Evolutionary conservation across 37 sponge, comb jelly and placozoan species (phyloP).

Genomic region (Crambe crambe): DNA sequence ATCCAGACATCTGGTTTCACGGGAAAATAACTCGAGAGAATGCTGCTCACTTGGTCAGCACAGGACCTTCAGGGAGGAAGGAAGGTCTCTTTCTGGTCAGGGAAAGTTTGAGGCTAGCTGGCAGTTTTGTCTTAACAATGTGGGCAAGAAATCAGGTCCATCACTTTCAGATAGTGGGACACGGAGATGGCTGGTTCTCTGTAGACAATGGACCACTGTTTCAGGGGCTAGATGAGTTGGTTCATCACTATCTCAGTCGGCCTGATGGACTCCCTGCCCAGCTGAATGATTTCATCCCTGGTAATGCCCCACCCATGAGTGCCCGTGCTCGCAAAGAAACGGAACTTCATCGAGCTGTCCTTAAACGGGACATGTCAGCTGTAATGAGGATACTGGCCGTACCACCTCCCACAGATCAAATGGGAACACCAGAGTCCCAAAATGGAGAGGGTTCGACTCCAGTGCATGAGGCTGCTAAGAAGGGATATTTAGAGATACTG

Average conservation of each 20-base stretch:
- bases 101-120: slow-evolving; percentile 73
- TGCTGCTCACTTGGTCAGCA: slow-evolving; percentile 67
- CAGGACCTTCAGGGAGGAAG: slow-evolving; percentile 16
- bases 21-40: slow-evolving; percentile 84
- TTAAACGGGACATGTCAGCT: slow-evolving; percentile 15
- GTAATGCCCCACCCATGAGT: slow-evolving; percentile 60
- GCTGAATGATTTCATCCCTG: slow-evolving; percentile 54
- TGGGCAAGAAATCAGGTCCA: slow-evolving; percentile 67
- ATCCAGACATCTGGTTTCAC: slow-evolving; percentile 77
- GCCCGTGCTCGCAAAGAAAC: slow-evolving; percentile 65
- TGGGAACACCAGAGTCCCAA: slow-evolving; percentile 56
- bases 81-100: slow-evolving; percentile 86
- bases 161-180: slow-evolving; percentile 85
- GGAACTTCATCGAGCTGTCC: slow-evolving; percentile 76
- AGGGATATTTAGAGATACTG: slow-evolving; percentile 59
- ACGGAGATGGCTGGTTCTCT: slow-evolving; percentile 86
- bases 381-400: slow-evolving; percentile 38
- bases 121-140: slow-evolving; percentile 77
- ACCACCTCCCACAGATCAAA: background rate
- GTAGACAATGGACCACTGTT: slow-evolving; percentile 90
- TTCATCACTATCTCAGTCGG: slow-evolving; percentile 63
- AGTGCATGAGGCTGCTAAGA: slow-evolving; percentile 68
- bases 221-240: slow-evolving; percentile 86
- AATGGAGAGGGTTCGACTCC: slow-evolving; percentile 81
- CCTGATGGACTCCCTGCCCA: slow-evolving; percentile 78